Evolutionary conservation across 2,888 invertebrate genomes (phyloP), one percentile per base, ranked within the genome.

Genomic region (Aspidiotus rigidus): DNA sequence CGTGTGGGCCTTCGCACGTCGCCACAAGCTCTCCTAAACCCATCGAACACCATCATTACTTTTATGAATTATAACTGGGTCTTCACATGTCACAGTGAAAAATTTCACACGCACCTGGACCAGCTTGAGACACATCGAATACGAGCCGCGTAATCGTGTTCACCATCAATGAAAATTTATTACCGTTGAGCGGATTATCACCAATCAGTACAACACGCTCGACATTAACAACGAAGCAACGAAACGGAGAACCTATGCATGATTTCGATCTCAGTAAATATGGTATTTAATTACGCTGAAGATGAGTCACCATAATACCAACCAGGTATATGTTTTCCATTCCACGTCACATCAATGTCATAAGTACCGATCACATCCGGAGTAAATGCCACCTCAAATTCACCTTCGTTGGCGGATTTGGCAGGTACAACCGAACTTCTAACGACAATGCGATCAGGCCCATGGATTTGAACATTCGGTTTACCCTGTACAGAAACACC

Each of bases 331-430:
- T 74, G 74, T 70, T 74, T 86, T 83, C 73, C 87, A 76, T 44
- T 55, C 84, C 85, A 67, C 78, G 77, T 60, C 73, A 97, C 88
- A 72, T 90, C 82, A 44, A 96, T 86, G 78, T 94, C 93, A 77
- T 93, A 96, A 55, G 88, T 83, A 1, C 97, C 97, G n/a, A 93
- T 89, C 75, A 92, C 91, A 0, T 89, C 84, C 0, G 97, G 95
- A 1, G 89, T 86, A 79, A 95, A 98, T 0, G 91, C 88, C 62
- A 95, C 91, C 72, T 88, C 86, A 85, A 90, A 95, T 73, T 91
- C 89, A 1, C 90, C 89, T 17, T 74, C 73, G 13, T 72, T 70
- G 28, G 69, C 71, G 39, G 69, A 71, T 57, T 73, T 74, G 60
- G 73, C 80, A 77, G 61, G 81, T 80, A 44, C 76, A 57, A 60